Conservation (phyloP, 2,797 vertebrate genomes). For the Chromis chromis region DNA sequence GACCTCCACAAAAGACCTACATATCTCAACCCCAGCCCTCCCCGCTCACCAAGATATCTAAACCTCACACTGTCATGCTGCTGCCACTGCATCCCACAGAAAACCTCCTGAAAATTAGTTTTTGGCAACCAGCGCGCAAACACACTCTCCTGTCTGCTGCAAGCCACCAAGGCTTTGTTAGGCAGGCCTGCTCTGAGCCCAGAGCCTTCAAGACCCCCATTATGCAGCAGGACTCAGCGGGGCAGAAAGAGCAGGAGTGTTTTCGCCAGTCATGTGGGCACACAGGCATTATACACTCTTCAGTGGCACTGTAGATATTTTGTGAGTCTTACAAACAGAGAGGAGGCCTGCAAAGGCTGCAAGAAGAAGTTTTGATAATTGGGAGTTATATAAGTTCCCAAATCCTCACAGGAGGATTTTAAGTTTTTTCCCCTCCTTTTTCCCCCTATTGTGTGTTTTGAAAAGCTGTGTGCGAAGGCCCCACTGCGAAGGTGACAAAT, state of each 20-base stretch:
- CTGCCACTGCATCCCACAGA: slow-evolving; percentile 83
- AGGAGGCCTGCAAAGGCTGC: slow-evolving; percentile 80
- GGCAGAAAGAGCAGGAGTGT: slow-evolving; percentile 89
- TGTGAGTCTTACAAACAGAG: slow-evolving; percentile 87
- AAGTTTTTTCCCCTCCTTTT: slow-evolving; percentile 67
- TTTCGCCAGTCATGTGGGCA: slow-evolving; percentile 88
- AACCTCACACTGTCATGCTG: slow-evolving; percentile 85
- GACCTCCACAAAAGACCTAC: slow-evolving; percentile 77
- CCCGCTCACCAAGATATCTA: slow-evolving; percentile 78
- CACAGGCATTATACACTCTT: slow-evolving; percentile 88
- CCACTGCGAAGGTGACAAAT: slow-evolving; percentile 88
- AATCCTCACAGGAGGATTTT: slow-evolving; percentile 87
- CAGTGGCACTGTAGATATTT: slow-evolving; percentile 87
- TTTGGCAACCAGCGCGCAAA: slow-evolving; percentile 86
- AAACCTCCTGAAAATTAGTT: slow-evolving; percentile 87
- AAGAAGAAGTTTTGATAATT: slow-evolving; percentile 88
- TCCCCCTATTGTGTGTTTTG: slow-evolving; percentile 82
- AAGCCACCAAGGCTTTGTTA: slow-evolving; percentile 90
- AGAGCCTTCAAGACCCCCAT: slow-evolving; percentile 88
- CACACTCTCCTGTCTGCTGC: slow-evolving; percentile 86
- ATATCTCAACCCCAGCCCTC: slow-evolving; percentile 71
- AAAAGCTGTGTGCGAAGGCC: slow-evolving; percentile 83
- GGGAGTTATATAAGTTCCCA: slow-evolving; percentile 89
- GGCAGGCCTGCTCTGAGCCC: slow-evolving; percentile 85
- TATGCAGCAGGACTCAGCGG: slow-evolving; percentile 88